Evolutionary conservation across 2,888 invertebrate genomes (phyloP).

Genomic region (Tromatobia lineatoria): DNA sequence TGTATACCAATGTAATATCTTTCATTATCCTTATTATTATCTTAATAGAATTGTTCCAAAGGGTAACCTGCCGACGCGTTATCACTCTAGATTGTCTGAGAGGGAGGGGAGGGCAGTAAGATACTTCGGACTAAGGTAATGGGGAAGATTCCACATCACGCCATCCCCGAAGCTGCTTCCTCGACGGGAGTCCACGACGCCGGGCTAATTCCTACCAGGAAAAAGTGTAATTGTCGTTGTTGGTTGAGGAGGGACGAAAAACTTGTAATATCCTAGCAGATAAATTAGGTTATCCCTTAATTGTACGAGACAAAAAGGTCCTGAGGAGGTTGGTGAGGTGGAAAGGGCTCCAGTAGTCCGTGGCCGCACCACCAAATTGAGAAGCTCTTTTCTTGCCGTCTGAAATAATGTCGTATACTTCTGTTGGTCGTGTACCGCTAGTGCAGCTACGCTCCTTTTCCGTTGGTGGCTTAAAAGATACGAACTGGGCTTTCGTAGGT

Average conservation of each 20-base stretch:
- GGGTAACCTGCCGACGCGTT: constrained; percentile 41
- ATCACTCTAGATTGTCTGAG: constrained; percentile 45
- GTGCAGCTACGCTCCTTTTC: neutral
- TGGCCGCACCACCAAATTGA: constrained; percentile 45
- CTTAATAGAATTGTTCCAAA: constrained; percentile 46
- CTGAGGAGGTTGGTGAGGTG: neutral
- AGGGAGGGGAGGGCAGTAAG: neutral
- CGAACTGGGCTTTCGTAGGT: constrained; percentile 35
- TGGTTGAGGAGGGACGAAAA: constrained; percentile 63
- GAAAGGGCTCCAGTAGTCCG: constrained; percentile 17
- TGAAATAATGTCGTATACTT: constrained; percentile 38
- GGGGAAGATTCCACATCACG: constrained; percentile 27
- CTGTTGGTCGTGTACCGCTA: constrained; percentile 11
- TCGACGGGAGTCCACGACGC: constrained; percentile 48
- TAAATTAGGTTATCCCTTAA: constrained; percentile 72
- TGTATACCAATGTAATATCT: constrained; percentile 25
- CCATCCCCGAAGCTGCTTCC: constrained; percentile 22
- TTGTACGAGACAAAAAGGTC: constrained; percentile 61
- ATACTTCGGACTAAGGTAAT: constrained; percentile 7
- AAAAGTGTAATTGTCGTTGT: constrained; percentile 68
- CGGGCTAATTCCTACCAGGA: constrained; percentile 66
- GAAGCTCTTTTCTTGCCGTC: constrained; percentile 47
- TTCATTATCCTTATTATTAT: constrained; percentile 46
- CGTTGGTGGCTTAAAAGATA: constrained; percentile 37
- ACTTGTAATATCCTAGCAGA: constrained; percentile 71